A percentile compares a stretch with the other conserved stretches of the same genome.
phyloP scores from a whole-genome alignment of 1,140 invertebrate genomes.

The Bombus breviceps region DNA sequence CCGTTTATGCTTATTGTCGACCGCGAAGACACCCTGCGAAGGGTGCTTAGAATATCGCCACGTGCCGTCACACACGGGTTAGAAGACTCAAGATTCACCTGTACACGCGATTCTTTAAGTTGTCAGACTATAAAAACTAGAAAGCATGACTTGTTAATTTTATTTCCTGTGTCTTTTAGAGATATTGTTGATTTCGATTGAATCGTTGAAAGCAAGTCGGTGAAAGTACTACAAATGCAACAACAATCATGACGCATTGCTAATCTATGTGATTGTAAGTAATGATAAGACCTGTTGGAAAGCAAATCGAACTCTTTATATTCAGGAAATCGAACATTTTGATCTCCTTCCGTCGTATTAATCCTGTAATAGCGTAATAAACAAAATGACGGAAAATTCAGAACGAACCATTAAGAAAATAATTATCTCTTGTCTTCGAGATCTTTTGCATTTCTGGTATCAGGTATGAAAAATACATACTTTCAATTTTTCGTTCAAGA shows the following conservation, averaged over 20 bases:
- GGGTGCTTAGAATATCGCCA: constrained; percentile 71
- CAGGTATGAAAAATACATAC: not conserved
- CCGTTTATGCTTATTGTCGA: constrained; percentile 78
- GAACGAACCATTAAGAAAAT: no score
- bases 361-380: not conserved
- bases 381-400: not conserved
- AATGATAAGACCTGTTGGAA: constrained; percentile 2
- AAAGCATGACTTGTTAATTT: constrained; percentile 13
- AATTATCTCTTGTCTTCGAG: no score
- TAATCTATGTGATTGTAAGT: not conserved
- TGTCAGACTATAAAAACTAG: not conserved
- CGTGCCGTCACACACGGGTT: constrained; percentile 55
- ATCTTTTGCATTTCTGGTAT: not conserved
- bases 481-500: not conserved
- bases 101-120: not conserved
- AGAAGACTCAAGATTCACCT: not conserved
- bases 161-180: not conserved
- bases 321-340: not conserved
- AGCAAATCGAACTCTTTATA: not conserved
- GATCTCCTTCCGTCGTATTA: not conserved
- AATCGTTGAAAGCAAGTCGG: not conserved
- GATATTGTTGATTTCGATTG: not conserved
- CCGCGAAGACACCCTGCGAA: constrained; percentile 68
- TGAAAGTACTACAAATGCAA: constrained; percentile 2
- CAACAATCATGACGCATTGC: not conserved